Evolutionary conservation across 2,797 vertebrate species (phyloP), one percentile per base, ranked within the genome.

Genomic region (Ctenosaura bakeri): DNA sequence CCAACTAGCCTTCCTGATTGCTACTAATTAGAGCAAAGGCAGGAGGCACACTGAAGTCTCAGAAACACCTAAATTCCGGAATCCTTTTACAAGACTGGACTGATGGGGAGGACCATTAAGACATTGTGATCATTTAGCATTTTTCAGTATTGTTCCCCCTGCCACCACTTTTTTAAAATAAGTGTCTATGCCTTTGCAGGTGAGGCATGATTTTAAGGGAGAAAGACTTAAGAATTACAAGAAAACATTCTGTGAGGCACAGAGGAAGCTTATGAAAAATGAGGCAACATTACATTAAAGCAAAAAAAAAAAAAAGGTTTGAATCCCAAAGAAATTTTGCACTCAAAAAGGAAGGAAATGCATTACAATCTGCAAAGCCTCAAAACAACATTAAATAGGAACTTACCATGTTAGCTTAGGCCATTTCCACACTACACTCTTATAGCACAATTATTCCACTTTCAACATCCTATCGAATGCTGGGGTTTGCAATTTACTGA

Each of bases 1-100:
- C 93, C 95, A 96, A 96, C 96, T 96, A 97, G 96, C 97, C 96
- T 97, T 96, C 96, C 95, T 96, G 96, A 97, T 96, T 95, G 91
- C 94, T 96, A 96, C 96, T 97, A 97, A 97, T 97, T 97, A 97
- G 95, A 92, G 94, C 94, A 93, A 95, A 96, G 96, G 93, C 93
- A 93, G 96, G 93, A 97, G 92, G 94, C 91, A 89, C 91, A 95
- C 96, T 94, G 93, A 96, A 94, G 87, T 93, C 90, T 87, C 87
- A 66, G 93, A 94, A 89, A 96, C 88, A 90, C 91, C 95, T 93
- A 92, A 96, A 93, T 95, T 96, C 94, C 90, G 66, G 86, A 88
- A 92, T 81, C 92, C 90, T 35, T 94, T 90, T 93, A 91, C 89
- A 94, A 93, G 84, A 95, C 46, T 83, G 88, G 90, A n/a, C 86